A percentile compares a stretch with the other conserved stretches of the same genome.
These are phyloP conservation scores for Leptopilina drosophilae DNA, from an alignment of 2,888 invertebrate genomes.

Conservation along the genomic window DNA sequence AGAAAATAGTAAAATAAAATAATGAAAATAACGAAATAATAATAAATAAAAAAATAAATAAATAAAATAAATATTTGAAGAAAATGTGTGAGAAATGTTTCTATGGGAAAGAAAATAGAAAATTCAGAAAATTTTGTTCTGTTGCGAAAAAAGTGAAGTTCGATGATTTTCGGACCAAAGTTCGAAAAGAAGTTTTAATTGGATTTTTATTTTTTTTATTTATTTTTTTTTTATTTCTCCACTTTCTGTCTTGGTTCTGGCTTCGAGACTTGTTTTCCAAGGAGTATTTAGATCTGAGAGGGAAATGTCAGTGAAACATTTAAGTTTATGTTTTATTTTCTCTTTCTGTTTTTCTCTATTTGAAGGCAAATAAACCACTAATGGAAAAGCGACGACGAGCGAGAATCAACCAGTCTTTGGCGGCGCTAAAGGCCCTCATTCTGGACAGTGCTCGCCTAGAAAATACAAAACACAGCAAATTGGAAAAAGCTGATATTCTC, in stretches of 20 bases:
- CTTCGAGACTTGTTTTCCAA: background rate
- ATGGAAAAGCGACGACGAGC: conserved; percentile 88
- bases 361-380: conserved; percentile 86
- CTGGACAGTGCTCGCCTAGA: conserved; percentile 84
- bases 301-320: background rate
- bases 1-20: too few relatives aligned
- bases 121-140: too few relatives aligned
- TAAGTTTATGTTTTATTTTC: background rate
- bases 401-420: conserved; percentile 86
- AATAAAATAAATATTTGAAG: too few relatives aligned
- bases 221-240: background rate
- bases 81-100: too few relatives aligned
- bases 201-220: background rate
- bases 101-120: too few relatives aligned
- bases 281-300: background rate
- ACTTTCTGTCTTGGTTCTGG: too few relatives aligned
- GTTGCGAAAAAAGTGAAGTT: too few relatives aligned
- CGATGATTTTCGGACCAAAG: too few relatives aligned
- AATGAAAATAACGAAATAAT: too few relatives aligned
- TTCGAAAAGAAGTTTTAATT: too few relatives aligned
- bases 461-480: conserved; percentile 87
- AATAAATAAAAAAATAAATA: too few relatives aligned
- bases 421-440: conserved; percentile 85
- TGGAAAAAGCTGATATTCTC: conserved; percentile 91
- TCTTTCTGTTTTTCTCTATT: conserved; percentile 28